Evolutionary conservation across 2,113 vertebrate genomes (phyloP).

Genomic region (Jacana jacana): DNA sequence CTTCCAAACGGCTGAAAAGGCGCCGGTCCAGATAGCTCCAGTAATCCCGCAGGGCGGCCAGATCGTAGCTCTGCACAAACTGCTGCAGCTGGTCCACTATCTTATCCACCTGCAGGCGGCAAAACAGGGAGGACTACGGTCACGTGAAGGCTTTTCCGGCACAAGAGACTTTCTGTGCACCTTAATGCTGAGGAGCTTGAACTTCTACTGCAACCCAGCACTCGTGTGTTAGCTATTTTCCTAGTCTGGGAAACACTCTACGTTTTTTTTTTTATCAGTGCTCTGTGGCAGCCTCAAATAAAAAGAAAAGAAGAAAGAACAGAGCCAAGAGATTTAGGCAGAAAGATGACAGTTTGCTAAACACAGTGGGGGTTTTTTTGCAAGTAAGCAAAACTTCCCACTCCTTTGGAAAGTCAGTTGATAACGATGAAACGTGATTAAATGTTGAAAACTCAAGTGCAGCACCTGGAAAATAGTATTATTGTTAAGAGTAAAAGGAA

Average conservation of each 20-base stretch:
- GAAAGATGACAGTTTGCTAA: background rate
- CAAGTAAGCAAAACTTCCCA: background rate
- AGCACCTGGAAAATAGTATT: background rate
- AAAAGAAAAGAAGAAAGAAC: background rate
- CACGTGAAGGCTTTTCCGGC: background rate
- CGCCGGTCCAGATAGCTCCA: conserved; percentile 91
- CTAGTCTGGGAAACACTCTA: background rate
- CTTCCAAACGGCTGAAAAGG: conserved; percentile 92
- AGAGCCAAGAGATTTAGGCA: background rate
- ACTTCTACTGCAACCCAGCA: background rate
- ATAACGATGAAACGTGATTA: background rate
- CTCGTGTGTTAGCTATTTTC: background rate
- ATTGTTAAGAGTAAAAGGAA: background rate
- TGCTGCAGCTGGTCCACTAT: conserved; percentile 95
- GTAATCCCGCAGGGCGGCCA: conserved; percentile 88
- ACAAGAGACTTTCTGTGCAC: background rate
- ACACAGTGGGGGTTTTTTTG: background rate
- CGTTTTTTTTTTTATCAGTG: background rate
- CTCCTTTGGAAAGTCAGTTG: background rate
- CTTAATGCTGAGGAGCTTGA: background rate
- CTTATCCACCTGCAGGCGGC: conserved; percentile 87
- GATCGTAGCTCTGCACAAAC: conserved; percentile 87
- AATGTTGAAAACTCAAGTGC: background rate
- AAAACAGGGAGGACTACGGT: background rate
- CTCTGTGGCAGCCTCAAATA: background rate